phyloP scores from a whole-genome alignment of 1,140 invertebrate species.

The Brachionus koreanus region DNA sequence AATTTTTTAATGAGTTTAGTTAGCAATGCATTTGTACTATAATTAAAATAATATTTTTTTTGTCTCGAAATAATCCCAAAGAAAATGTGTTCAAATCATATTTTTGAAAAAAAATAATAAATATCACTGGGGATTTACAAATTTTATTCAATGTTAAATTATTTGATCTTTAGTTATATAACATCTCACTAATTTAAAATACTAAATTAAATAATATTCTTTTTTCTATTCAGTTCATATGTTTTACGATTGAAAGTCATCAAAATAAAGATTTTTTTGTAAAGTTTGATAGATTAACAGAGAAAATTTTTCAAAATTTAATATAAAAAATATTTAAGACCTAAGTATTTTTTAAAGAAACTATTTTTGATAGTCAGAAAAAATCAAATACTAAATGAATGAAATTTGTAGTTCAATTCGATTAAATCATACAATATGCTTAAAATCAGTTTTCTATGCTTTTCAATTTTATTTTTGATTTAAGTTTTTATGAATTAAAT shows the following conservation, averaged over 20 bases:
- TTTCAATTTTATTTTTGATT: too few relatives aligned
- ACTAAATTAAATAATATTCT: not conserved
- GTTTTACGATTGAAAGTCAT: too few relatives aligned
- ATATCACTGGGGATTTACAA: not conserved
- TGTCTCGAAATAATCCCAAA: not conserved
- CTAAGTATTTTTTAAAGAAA: not conserved
- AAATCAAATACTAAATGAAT: too few relatives aligned
- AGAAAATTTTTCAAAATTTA: not conserved
- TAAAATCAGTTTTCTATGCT: too few relatives aligned
- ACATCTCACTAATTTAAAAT: not conserved
- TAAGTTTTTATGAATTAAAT: too few relatives aligned
- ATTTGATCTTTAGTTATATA: constrained; percentile 5
- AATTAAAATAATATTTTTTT: not conserved
- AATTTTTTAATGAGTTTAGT: not conserved
- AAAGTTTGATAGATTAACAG: too few relatives aligned
- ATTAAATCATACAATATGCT: too few relatives aligned
- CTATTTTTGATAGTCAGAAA: too few relatives aligned
- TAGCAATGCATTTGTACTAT: not conserved
- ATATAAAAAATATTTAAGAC: not conserved
- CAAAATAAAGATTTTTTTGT: too few relatives aligned
- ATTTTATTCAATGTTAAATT: not conserved
- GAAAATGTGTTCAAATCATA: not conserved
- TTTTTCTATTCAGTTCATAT: not conserved
- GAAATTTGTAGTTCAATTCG: not conserved
- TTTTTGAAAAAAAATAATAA: not conserved